These are phyloP conservation scores for Garra rufa DNA, from an alignment of 2,113 vertebrate genomes.

Conservation along the genomic window DNA sequence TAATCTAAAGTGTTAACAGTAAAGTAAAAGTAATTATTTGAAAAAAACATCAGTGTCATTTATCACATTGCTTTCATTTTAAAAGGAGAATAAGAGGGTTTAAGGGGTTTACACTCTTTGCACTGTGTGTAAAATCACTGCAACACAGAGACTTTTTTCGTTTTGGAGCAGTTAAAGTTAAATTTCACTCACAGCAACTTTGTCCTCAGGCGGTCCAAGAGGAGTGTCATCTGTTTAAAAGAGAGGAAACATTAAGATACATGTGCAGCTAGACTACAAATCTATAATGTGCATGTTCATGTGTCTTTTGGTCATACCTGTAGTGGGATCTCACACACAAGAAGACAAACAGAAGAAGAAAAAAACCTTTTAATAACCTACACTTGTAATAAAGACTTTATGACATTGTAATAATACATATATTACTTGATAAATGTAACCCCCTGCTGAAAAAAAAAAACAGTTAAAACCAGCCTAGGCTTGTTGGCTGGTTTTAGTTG, in stretches of 20 bases:
- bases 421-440: background rate
- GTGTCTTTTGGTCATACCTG: conserved; percentile 69
- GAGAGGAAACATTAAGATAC: conserved; percentile 31
- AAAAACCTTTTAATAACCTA: background rate
- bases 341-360: conserved; percentile 40
- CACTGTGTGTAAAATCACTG: background rate
- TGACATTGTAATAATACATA: background rate
- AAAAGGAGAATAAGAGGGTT: background rate
- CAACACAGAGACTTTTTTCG: background rate
- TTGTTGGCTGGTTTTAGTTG: too few relatives aligned
- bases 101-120: background rate
- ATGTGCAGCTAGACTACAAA: background rate
- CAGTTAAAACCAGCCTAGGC: too few relatives aligned
- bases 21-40: background rate
- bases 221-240: conserved; percentile 80
- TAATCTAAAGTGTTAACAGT: too few relatives aligned
- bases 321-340: conserved; percentile 57
- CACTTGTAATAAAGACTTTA: background rate
- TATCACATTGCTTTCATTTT: background rate
- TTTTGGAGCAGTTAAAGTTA: background rate
- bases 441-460: too few relatives aligned
- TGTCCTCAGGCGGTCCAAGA: conserved; percentile 84
- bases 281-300: conserved; percentile 6
- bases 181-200: conserved; percentile 89
- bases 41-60: background rate